Percentiles rank a stretch among this genome's conserved stretches.
Evolutionary conservation across 2,113 vertebrate species (phyloP).

Genomic region (Labrus mixtus): DNA sequence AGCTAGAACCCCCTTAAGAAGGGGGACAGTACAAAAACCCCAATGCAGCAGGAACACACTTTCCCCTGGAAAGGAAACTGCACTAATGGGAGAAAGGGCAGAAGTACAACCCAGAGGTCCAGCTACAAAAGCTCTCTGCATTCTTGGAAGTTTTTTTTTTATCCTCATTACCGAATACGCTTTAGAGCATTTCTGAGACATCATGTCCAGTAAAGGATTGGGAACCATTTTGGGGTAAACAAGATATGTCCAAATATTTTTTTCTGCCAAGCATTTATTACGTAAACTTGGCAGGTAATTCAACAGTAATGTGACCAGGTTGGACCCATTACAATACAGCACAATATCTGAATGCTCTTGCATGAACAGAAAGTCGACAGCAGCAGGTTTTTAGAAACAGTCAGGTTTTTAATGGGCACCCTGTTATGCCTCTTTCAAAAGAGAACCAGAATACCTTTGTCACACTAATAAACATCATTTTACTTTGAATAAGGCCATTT

Average conservation of each 20-base stretch:
- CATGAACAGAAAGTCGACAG: neutral
- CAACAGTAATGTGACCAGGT: neutral
- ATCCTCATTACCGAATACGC: neutral
- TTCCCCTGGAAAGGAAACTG: neutral
- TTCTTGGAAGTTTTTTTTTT: neutral
- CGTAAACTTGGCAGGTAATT: neutral
- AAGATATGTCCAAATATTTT: neutral
- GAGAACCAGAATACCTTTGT: neutral
- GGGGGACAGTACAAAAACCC: neutral
- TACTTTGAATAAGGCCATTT: neutral
- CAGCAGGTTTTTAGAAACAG: neutral
- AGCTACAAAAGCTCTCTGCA: neutral
- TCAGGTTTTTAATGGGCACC: no score
- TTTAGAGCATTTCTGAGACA: neutral
- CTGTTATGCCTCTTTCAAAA: neutral
- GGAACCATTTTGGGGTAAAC: neutral
- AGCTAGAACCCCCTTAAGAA: constrained; percentile 28
- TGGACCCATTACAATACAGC: neutral
- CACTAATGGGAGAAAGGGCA: neutral
- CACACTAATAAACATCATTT: neutral
- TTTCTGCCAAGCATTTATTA: neutral
- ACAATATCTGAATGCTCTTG: neutral
- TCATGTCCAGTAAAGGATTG: neutral
- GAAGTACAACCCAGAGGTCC: neutral
- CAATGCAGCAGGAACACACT: constrained; percentile 6